phyloP scores from a whole-genome alignment of 2,797 vertebrate species.

The Acipenser transmontanus region DNA sequence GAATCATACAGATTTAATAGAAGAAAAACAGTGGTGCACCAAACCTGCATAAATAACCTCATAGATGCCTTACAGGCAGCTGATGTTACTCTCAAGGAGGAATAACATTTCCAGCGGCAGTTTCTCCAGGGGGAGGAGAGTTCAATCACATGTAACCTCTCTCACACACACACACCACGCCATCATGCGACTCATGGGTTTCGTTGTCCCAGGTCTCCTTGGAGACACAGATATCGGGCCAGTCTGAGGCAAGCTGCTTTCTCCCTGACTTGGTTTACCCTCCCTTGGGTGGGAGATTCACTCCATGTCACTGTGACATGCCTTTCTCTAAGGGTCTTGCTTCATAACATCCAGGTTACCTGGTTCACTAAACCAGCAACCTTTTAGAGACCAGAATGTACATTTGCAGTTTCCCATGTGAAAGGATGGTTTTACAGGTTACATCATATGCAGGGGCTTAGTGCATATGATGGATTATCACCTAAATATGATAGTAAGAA shows the following conservation, averaged over 20 bases:
- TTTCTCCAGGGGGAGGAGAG: no score
- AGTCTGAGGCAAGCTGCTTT: neutral
- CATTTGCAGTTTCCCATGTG: neutral
- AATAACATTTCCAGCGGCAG: no score
- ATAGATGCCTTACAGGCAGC: no score
- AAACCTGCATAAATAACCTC: no score
- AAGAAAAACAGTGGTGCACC: no score
- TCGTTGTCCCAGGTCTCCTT: neutral
- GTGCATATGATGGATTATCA: no score
- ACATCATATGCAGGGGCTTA: neutral
- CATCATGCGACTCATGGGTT: neutral
- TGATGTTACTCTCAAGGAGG: no score
- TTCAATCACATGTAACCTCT: no score
- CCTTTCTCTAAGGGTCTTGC: neutral
- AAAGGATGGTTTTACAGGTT: neutral
- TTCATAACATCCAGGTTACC: neutral
- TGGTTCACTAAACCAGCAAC: neutral
- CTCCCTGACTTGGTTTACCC: neutral
- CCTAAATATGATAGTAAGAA: no score
- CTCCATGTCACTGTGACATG: neutral
- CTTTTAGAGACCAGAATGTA: neutral
- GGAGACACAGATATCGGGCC: neutral
- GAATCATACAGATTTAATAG: no score
- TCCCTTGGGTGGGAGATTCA: neutral
- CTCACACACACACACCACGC: no score